Evolutionary conservation across 2,797 vertebrate genomes (phyloP).

Genomic region (Brachymystax lenok): DNA sequence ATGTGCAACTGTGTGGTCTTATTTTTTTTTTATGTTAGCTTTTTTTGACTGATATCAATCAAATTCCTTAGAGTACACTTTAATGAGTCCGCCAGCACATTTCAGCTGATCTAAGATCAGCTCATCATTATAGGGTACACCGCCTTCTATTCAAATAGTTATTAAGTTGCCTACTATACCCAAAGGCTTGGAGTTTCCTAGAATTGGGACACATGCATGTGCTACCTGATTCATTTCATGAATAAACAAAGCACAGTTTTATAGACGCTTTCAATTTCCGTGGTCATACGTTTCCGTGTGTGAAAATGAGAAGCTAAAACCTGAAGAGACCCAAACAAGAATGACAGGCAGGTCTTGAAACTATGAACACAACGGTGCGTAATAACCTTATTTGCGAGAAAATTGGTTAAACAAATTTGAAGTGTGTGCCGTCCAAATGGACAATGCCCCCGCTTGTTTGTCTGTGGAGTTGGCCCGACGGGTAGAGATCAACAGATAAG

Average conservation of each 20-base stretch:
- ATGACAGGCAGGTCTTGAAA: slow-evolving; percentile 19
- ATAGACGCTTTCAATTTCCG: not conserved
- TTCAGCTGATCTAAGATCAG: not conserved
- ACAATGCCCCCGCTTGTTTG: slow-evolving; percentile 52
- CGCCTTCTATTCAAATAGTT: not conserved
- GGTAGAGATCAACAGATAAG: slow-evolving; percentile 39
- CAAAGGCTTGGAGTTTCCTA: not conserved
- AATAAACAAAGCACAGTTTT: not conserved
- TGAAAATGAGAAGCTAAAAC: not conserved
- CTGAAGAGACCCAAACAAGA: not conserved
- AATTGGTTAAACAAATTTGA: slow-evolving; percentile 67
- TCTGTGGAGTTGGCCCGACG: slow-evolving; percentile 22
- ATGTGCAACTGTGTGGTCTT: not conserved
- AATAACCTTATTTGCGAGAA: slow-evolving; percentile 62
- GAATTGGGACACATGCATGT: not conserved
- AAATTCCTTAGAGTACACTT: not conserved
- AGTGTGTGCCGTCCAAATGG: slow-evolving; percentile 43
- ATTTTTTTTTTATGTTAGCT: not conserved
- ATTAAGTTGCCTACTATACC: not conserved
- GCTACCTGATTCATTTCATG: not conserved
- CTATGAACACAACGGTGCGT: slow-evolving; percentile 48
- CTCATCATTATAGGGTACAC: not conserved
- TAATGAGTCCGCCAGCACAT: not conserved
- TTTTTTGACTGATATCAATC: not conserved
- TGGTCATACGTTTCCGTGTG: not conserved